Evolutionary conservation across 2,113 vertebrate genomes (phyloP).

Genomic region (Ibidorhyncha struthersii): DNA sequence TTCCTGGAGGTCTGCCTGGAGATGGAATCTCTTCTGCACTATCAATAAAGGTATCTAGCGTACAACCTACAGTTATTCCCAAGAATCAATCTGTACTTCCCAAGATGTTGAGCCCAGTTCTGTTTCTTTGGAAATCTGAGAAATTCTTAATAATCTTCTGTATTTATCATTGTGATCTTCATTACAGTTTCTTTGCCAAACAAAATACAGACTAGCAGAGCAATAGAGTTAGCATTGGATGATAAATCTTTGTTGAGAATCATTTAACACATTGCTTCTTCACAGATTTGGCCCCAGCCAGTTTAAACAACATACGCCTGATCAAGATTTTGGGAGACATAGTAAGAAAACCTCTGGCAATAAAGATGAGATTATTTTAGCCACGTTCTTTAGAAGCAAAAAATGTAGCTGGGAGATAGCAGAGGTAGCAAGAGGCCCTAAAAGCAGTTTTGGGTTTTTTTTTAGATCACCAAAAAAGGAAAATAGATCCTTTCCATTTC

Average conservation of each 20-base stretch:
- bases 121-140: background rate
- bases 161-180: background rate
- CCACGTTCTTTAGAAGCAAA: background rate
- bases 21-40: background rate
- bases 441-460: background rate
- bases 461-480: background rate
- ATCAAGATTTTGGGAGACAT: background rate
- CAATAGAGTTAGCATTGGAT: background rate
- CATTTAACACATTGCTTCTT: background rate
- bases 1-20: conserved; percentile 6
- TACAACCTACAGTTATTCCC: background rate
- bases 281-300: background rate
- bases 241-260: background rate
- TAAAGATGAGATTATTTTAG: background rate
- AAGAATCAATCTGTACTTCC: background rate
- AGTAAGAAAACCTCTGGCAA: background rate
- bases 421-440: background rate
- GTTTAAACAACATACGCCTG: background rate
- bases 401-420: background rate
- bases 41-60: background rate
- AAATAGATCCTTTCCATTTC: background rate
- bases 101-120: background rate
- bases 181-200: conserved; percentile 14
- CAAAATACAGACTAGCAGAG: background rate
- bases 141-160: background rate